Percentiles rank a stretch among this genome's conserved stretches.
These are phyloP conservation scores for Lepus europaeus DNA, from an alignment of 2,113 vertebrate species.

Conservation along the genomic window DNA sequence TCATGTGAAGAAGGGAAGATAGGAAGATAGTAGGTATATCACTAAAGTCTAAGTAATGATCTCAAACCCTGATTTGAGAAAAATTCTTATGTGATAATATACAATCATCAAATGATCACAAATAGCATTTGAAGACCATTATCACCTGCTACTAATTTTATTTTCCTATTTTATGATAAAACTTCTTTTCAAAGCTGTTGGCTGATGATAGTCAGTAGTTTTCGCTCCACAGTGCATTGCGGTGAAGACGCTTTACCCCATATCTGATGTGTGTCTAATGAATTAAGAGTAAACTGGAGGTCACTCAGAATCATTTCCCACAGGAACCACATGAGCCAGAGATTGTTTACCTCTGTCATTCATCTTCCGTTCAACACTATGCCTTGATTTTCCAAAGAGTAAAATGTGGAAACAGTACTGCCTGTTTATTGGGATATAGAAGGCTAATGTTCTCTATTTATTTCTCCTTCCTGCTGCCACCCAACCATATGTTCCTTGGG, in stretches of 20 bases:
- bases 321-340: not conserved
- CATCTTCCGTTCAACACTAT: not conserved
- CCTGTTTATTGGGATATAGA: conserved; percentile 1
- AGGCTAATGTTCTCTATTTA: not conserved
- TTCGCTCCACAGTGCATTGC: not conserved
- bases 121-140: not conserved
- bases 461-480: conserved; percentile 15
- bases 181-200: conserved; percentile 42
- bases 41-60: not conserved
- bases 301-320: not conserved
- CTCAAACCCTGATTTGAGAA: not conserved
- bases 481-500: not conserved
- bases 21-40: not conserved
- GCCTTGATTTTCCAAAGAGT: conserved; percentile 2
- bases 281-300: conserved; percentile 9
- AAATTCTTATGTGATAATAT: conserved; percentile 17
- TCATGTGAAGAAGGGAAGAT: not conserved
- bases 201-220: not conserved
- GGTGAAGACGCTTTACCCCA: not conserved
- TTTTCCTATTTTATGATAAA: conserved; percentile 24
- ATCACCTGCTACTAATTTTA: not conserved
- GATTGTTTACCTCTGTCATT: not conserved
- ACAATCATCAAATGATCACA: not conserved
- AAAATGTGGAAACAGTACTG: not conserved
- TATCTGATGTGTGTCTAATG: not conserved